A percentile compares a stretch with the other conserved stretches of the same genome.
These are phyloP conservation scores for Liparis tanakae DNA, from an alignment of 2,797 vertebrate genomes.

Conservation along the genomic window DNA sequence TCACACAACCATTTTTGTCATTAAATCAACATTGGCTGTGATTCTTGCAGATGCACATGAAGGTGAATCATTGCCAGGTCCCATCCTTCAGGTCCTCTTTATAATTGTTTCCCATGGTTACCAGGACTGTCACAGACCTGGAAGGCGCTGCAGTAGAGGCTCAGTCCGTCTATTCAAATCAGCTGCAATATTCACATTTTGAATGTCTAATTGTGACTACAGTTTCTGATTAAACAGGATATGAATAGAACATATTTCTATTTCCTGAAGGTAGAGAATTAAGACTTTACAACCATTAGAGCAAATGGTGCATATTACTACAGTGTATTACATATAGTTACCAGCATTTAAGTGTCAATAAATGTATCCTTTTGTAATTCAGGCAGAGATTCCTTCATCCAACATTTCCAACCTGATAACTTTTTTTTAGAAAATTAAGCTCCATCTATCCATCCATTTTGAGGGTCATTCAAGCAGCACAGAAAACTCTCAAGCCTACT, in stretches of 20 bases:
- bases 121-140: slow-evolving; percentile 24
- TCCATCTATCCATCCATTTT: slow-evolving; percentile 63
- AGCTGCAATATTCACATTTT: slow-evolving; percentile 30
- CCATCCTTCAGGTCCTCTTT: slow-evolving; percentile 63
- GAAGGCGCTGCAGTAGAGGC: slow-evolving; percentile 30
- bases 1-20: slow-evolving; percentile 75
- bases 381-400: slow-evolving; percentile 55
- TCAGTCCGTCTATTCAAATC: slow-evolving; percentile 26
- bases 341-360: slow-evolving; percentile 61
- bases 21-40: slow-evolving; percentile 74
- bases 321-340: slow-evolving; percentile 52
- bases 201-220: slow-evolving; percentile 32
- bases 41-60: slow-evolving; percentile 60
- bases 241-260: slow-evolving; percentile 59
- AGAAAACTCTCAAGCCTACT: slow-evolving; percentile 6
- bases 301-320: slow-evolving; percentile 63
- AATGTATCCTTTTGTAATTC: slow-evolving; percentile 67
- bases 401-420: slow-evolving; percentile 62
- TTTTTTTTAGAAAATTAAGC: slow-evolving; percentile 58
- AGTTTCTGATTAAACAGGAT: slow-evolving; percentile 32
- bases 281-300: slow-evolving; percentile 59
- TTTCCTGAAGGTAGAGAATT: slow-evolving; percentile 61
- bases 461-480: slow-evolving; percentile 38
- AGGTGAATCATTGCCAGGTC: slow-evolving; percentile 62
- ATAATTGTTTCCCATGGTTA: slow-evolving; percentile 56